Evolutionary conservation across 2,888 invertebrate species (phyloP).

Genomic region (Ochropleura leucogaster): DNA sequence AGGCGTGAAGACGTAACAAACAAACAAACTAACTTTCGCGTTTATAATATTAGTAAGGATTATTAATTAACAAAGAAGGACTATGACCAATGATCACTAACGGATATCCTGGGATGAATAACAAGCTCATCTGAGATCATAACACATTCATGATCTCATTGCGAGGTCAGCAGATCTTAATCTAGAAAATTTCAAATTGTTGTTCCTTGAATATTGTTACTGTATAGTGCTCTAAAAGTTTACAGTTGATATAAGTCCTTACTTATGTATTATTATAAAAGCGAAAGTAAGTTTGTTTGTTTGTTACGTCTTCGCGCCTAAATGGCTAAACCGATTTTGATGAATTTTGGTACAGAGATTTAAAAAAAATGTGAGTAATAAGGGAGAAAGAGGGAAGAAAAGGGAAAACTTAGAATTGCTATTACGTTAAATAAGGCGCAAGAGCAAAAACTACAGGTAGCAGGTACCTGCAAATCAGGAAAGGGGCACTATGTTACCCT

Average conservation of each 20-base stretch:
- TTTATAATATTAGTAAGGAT: neutral
- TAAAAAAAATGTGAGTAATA: too few relatives aligned
- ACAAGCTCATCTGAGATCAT: conserved; percentile 48
- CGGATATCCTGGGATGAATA: conserved; percentile 52
- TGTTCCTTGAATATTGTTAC: conserved; percentile 8
- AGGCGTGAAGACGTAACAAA: neutral
- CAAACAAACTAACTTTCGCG: neutral
- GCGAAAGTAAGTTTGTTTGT: too few relatives aligned
- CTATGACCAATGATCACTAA: neutral
- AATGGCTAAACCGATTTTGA: too few relatives aligned
- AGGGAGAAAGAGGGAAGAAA: too few relatives aligned
- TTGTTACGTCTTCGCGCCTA: too few relatives aligned
- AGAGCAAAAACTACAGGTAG: too few relatives aligned
- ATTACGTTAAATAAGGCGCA: too few relatives aligned
- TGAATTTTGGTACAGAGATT: too few relatives aligned
- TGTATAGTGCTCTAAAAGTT: conserved; percentile 6
- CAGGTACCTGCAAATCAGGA: too few relatives aligned
- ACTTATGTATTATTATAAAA: too few relatives aligned
- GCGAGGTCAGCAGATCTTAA: conserved; percentile 48
- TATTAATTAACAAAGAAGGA: conserved; percentile 22
- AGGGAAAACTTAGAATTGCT: too few relatives aligned
- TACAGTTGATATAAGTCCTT: conserved; percentile 19
- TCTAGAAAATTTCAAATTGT: conserved; percentile 34
- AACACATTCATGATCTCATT: conserved; percentile 39
- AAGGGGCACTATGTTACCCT: too few relatives aligned